Evolutionary conservation across 2,797 vertebrate species (phyloP).

Genomic region (Gymnocypris eckloni): DNA sequence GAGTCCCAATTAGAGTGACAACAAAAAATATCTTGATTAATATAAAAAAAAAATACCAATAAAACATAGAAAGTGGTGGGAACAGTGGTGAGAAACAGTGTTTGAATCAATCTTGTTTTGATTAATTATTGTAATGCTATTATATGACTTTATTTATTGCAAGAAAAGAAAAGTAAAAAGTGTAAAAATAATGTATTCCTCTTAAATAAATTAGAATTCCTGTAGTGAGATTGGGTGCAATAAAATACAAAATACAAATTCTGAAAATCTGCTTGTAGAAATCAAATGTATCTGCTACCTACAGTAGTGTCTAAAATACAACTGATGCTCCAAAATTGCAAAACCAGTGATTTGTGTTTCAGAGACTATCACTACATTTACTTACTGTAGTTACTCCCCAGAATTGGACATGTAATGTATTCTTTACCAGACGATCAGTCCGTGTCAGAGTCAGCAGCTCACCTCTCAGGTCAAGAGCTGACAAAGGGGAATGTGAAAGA

Average conservation of each 20-base stretch:
- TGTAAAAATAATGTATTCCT: not conserved
- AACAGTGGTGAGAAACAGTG: not conserved
- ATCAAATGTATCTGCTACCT: not conserved
- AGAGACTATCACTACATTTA: not conserved
- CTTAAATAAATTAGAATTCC: too few species aligned
- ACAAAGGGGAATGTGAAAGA: slow-evolving; percentile 11
- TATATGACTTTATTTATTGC: not conserved
- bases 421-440: not conserved
- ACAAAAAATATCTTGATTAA: not conserved
- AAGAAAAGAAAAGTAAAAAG: not conserved
- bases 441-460: not conserved
- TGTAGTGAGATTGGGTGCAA: not conserved
- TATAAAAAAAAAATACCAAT: not conserved
- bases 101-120: not conserved
- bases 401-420: not conserved
- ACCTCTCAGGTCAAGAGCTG: slow-evolving; percentile 7
- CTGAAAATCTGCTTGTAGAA: not conserved
- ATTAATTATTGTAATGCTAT: not conserved
- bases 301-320: not conserved
- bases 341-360: not conserved
- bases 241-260: not conserved
- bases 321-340: not conserved
- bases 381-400: not conserved
- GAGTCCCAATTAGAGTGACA: not conserved
- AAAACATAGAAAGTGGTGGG: not conserved